Base-by-base conservation (phyloP, 2,888 invertebrate genomes). In the Strigamia crassipes region DNA sequence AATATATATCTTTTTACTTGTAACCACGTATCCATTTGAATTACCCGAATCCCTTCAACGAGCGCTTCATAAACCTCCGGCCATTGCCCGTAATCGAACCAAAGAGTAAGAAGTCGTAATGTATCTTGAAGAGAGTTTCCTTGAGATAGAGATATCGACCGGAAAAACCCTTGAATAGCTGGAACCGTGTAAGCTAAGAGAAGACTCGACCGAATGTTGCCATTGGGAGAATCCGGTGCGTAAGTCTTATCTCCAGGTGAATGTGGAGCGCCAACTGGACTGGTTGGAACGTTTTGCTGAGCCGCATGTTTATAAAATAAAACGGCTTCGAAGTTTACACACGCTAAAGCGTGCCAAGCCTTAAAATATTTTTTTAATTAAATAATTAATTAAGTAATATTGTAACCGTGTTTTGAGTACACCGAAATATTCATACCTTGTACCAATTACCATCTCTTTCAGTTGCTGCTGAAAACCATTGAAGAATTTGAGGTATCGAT, bases 261-360 rank as follows among this genome's bases (percentile, higher is more conserved):
- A 46, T 38, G 78, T 18, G 46, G 78, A 13, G 79, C 51, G 8
- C 46, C 61, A 1, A 27, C 38, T 27, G 82, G 80, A 27, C 80
- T 80, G 13, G 27, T 51, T 18, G 46, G 78, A 73, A 38, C n/a
- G 80, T 38, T 82, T 38, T 79, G 83, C 46, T 84, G 84, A 41
- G 82, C 82, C 61, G 84, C 85, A 80, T 88, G 87, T 84, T 92
- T 92, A 86, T 92, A 92, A 86, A 91, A 91, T 38, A 92, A 87
- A 10, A 96, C 95, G 0, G 97, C 95, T 89, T 98, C 97, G 87
- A 97, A 99, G 89, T 99, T 98, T 92, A 97, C 97, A 86, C 96
- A 96, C 0, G 99, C 99, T 92, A 96, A 97, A 0, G 96, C 93
- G 88, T 99, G 99, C 98, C 99, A 99, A 0, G 99, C 99, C 89